Evolutionary conservation across 1,140 invertebrate species (phyloP).

Genomic region (Lepidostoma basale): DNA sequence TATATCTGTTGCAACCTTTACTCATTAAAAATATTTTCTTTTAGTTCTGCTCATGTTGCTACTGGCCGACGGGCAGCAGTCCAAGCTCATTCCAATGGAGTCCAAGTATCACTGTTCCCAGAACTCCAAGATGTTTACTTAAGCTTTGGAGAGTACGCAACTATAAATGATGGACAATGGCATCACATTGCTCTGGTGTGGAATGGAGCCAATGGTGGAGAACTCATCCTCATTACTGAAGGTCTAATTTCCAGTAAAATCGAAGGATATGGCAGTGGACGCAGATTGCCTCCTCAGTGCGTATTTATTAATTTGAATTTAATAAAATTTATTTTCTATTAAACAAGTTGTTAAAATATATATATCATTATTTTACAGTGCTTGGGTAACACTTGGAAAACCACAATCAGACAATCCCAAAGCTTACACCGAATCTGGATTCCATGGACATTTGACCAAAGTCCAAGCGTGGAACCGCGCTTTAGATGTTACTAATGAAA

Average conservation of each 20-base stretch:
- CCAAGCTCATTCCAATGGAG: constrained; percentile 88
- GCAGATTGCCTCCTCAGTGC: constrained; percentile 80
- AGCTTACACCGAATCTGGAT: constrained; percentile 83
- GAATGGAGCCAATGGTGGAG: constrained; percentile 84
- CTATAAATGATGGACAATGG: constrained; percentile 95
- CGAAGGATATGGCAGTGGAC: constrained; percentile 82
- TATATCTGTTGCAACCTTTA: background rate
- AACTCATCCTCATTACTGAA: constrained; percentile 88
- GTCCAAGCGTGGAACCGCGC: constrained; percentile 93
- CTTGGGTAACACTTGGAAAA: constrained; percentile 91
- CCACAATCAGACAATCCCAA: constrained; percentile 76
- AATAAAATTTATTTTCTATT: constrained; percentile 14
- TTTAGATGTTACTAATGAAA: constrained; percentile 89
- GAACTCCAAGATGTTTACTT: constrained; percentile 89
- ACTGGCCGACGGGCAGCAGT: constrained; percentile 79
- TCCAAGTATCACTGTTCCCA: constrained; percentile 87
- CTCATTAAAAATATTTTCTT: constrained; percentile 41
- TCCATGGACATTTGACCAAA: constrained; percentile 94
- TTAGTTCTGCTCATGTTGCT: constrained; percentile 78
- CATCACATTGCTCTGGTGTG: constrained; percentile 94
- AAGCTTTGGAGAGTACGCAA: constrained; percentile 88
- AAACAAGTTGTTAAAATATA: constrained; percentile 26
- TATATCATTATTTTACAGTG: constrained; percentile 69
- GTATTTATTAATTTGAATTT: constrained; percentile 47
- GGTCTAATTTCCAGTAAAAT: constrained; percentile 89